Percentiles rank a stretch among this genome's conserved stretches.
Conservation (phyloP, 1,140 invertebrate genomes). For the Yoshiicerus persimilis region DNA sequence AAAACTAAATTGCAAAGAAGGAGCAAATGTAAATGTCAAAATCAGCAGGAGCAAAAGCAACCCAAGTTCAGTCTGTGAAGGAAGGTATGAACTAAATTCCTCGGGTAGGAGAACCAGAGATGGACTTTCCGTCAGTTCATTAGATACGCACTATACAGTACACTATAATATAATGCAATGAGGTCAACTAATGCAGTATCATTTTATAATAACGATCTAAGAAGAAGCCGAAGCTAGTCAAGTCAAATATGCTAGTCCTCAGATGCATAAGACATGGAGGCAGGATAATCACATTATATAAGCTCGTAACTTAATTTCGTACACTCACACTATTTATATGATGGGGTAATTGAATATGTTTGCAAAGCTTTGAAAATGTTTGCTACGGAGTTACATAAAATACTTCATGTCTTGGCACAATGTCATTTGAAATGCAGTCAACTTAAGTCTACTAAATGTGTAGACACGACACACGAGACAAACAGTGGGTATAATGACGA, state of each 20-base stretch:
- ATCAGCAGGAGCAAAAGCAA: neutral
- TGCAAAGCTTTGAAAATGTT: neutral
- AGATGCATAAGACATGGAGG: neutral
- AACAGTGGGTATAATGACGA: no score
- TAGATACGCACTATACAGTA: neutral
- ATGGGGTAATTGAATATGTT: neutral
- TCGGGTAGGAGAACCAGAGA: neutral
- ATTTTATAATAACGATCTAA: neutral
- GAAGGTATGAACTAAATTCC: neutral
- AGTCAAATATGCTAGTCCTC: no score
- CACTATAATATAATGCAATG: neutral
- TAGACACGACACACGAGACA: neutral
- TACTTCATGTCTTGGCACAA: neutral
- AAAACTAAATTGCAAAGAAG: neutral
- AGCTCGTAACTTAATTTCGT: neutral
- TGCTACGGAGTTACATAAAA: neutral
- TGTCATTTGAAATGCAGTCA: neutral
- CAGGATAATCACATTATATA: neutral
- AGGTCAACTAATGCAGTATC: neutral
- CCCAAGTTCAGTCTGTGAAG: neutral
- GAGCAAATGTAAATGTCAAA: neutral
- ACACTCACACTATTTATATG: neutral
- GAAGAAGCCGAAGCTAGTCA: no score
- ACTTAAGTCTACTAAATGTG: neutral
- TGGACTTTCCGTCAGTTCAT: neutral